A percentile compares a stretch with the other conserved stretches of the same genome.
These are phyloP conservation scores for Panulirus ornatus DNA, from an alignment of 1,140 invertebrate genomes.

Conservation along the genomic window DNA sequence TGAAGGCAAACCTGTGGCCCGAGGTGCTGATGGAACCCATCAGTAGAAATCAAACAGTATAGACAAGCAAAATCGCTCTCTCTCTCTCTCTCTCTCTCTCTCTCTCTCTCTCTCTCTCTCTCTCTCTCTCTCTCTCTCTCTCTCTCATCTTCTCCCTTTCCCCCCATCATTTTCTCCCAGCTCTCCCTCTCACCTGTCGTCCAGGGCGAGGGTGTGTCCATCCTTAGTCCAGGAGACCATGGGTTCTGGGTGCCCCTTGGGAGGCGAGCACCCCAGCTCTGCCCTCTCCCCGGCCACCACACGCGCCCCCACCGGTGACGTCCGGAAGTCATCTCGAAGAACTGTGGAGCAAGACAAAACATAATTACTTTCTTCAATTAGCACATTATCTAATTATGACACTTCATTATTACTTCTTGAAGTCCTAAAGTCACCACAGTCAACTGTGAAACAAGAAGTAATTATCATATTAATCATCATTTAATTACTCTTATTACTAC, in stretches of 20 bases:
- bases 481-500: too few relatives aligned
- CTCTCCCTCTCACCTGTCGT: not conserved
- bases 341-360: slow-evolving; percentile 84
- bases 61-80: not conserved
- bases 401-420: too few relatives aligned
- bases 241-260: slow-evolving; percentile 95
- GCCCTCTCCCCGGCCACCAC: slow-evolving; percentile 94
- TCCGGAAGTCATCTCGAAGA: slow-evolving; percentile 93
- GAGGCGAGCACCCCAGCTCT: slow-evolving; percentile 92
- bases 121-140: not conserved
- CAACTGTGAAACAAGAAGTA: too few relatives aligned
- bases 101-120: not conserved
- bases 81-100: not conserved
- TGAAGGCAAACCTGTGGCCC: too few relatives aligned
- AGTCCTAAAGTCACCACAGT: too few relatives aligned
- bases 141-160: not conserved
- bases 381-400: too few relatives aligned
- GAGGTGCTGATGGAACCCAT: too few relatives aligned
- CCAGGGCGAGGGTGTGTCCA: slow-evolving; percentile 38
- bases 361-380: too few relatives aligned
- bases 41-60: too few relatives aligned
- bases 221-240: slow-evolving; percentile 87
- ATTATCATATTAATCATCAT: too few relatives aligned
- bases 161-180: not conserved
- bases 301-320: slow-evolving; percentile 89